Base-by-base conservation (phyloP, 1,140 invertebrate genomes). In the Melipona quadrifasciata region DNA sequence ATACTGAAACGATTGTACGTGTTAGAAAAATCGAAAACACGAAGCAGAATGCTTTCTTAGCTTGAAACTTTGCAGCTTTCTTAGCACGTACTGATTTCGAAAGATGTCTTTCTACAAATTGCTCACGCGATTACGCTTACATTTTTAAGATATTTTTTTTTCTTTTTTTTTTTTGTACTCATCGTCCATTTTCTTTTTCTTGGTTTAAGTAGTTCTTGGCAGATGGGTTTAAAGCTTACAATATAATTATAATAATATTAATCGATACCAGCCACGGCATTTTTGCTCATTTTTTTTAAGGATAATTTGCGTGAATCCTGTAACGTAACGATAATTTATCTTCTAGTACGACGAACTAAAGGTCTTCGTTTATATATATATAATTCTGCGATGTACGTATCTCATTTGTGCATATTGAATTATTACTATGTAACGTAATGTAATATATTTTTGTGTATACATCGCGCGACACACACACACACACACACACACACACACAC, bases 91-190 rank as follows among this genome's bases (percentile, higher is more conserved):
- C 21, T 70, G 51, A 24, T 31, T 65, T 65, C 39, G 19, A 75
- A 61, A 39, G 6, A 34, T 77, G 34, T 78, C 81, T 83, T 83
- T 67, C 53, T 51, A 70, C 21, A n/a, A 70, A 83, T 53, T 83
- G 81, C 81, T 83, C 81, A 83, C 53, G 64, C 53, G 27, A 83
- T 83, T 83, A 83, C 81, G 81, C 74, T 83, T 83, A 83, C 74
- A 83, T 78, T 82, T 31, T 75, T 70, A 58, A 76, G 53, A 27
- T 70, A 47, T 24, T 39, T 47, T 82, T 51, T 73, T 75, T 55
- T 39, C 47, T 82, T 58, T 73, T 75, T 65, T 55, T 55, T 82
- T 47, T 39, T 55, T 82, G 16, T 80, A 39, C 27, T 73, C 27
- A 21, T 64, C 19, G 14, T 51, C 71, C n/a, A 21, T 31, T n/a